Base-by-base conservation (phyloP, 53 echinoderm and acorn worm species). In the Echinometra lucunter region DNA sequence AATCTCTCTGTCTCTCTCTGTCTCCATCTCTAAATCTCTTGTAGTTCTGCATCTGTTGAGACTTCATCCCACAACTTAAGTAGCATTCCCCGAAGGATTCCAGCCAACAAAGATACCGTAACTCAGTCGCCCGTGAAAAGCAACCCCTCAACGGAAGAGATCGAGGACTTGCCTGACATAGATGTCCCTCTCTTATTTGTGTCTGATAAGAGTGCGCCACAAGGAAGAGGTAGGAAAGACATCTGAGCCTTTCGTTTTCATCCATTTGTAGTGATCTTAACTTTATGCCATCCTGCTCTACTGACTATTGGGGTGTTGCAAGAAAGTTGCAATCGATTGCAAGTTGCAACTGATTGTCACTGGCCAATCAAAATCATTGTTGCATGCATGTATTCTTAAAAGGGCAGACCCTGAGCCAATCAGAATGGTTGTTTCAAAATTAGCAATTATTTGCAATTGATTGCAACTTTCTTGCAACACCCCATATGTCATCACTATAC, bases 101-200 rank as follows among this genome's bases (percentile, higher is more conserved):
- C 78, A 19, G 1, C 42, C 40, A 78, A 42, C 38, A 78, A 78
- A 78, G 38, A 69, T 7, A 69, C 11, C 32, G 6, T 42, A 78
- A 38, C 3, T 18, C 38, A 78, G 23, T 19, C 42, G 23, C 21
- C 78, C 1, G 6, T 42, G 4, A 7, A 40, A 19, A 78, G 21
- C 78, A 78, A 78, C 78, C 78, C 21, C 5, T 34, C 34, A 8
- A 35, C 32, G 34, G 42, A 78, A 42, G 78, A 78, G 38, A 60
- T 90, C 30, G 57, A 57, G 11, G 90, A 90, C 42, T 19, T 63
- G 19, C 34, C 37, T 45, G 90, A 90, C 66, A 60, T 90, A 7
- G 90, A 90, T 23, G 27, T 90, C n/a, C 63, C 90, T 37, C 90
- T 90, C 90, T 18, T 32, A 13, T 90, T 90, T 25, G 66, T 90